Evolutionary conservation across 2,888 invertebrate genomes (phyloP).

Genomic region (Scaptomyza flava): DNA sequence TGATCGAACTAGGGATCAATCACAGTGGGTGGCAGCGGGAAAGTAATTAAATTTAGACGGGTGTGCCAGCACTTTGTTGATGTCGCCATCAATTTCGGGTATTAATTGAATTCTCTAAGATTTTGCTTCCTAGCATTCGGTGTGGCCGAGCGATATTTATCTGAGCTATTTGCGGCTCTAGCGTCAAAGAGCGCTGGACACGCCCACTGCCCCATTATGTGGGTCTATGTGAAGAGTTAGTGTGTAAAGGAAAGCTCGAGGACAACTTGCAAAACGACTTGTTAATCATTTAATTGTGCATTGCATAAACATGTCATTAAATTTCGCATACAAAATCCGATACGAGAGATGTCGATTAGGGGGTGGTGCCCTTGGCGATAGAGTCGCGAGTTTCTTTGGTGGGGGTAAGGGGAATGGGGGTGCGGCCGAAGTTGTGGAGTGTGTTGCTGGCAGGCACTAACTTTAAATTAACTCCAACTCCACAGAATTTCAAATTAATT

Average conservation of each 20-base stretch:
- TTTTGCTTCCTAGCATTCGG: constrained; percentile 18
- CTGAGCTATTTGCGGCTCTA: constrained; percentile 32
- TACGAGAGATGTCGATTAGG: constrained; percentile 8
- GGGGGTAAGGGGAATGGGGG: neutral
- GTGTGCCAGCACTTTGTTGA: constrained; percentile 9
- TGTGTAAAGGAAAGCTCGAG: neutral
- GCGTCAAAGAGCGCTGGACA: constrained; percentile 44
- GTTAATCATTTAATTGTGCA: constrained; percentile 59
- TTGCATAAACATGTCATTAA: constrained; percentile 69
- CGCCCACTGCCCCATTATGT: constrained; percentile 22
- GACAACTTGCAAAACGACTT: constrained; percentile 21
- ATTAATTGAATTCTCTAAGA: constrained; percentile 16
- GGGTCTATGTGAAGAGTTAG: too few species aligned
- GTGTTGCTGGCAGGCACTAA: constrained; percentile 42
- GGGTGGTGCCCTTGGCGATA: constrained; percentile 1
- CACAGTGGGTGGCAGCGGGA: neutral
- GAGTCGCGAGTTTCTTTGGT: neutral
- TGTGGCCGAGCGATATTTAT: constrained; percentile 56
- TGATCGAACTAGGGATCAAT: constrained; percentile 22
- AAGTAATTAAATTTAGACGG: constrained; percentile 25
- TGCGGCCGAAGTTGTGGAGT: neutral
- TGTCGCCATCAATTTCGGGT: constrained; percentile 43
- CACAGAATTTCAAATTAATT: constrained; percentile 77
- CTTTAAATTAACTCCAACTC: constrained; percentile 77
- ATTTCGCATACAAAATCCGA: constrained; percentile 49